Evolutionary conservation across 2,888 invertebrate genomes (phyloP).

Genomic region (Thera obeliscata): DNA sequence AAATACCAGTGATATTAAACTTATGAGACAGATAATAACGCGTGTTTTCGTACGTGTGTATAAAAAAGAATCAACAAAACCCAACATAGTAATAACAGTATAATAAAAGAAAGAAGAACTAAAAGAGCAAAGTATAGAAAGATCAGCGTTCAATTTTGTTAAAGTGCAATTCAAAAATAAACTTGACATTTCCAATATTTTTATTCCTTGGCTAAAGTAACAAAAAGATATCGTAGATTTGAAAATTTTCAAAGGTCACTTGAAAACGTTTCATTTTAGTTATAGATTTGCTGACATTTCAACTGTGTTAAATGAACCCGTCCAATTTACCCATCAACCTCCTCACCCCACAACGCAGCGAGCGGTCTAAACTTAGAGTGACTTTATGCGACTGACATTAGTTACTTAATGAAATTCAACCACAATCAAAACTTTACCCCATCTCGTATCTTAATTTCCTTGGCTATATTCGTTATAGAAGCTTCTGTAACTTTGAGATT

Average conservation of each 20-base stretch:
- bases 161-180: too few species aligned
- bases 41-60: neutral
- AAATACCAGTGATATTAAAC: slow-evolving; percentile 30
- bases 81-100: neutral
- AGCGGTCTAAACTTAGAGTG: slow-evolving; percentile 4
- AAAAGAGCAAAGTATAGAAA: too few species aligned
- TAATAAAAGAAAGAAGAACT: too few species aligned
- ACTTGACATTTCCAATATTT: too few species aligned
- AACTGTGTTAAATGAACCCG: neutral
- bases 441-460: slow-evolving; percentile 18
- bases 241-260: too few species aligned
- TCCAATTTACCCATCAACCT: neutral
- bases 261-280: neutral
- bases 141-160: too few species aligned
- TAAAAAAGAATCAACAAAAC: neutral
- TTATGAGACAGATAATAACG: neutral
- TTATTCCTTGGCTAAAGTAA: too few species aligned
- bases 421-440: slow-evolving; percentile 19
- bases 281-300: neutral
- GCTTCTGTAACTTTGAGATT: slow-evolving; percentile 7
- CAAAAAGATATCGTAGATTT: too few species aligned
- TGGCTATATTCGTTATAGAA: slow-evolving; percentile 8
- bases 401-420: slow-evolving; percentile 18
- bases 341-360: neutral
- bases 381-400: slow-evolving; percentile 6